A percentile compares a stretch with the other conserved stretches of the same genome.
These are phyloP conservation scores for Tolypeutes matacus DNA, from an alignment of 2,797 vertebrate genomes.

Conservation along the genomic window DNA sequence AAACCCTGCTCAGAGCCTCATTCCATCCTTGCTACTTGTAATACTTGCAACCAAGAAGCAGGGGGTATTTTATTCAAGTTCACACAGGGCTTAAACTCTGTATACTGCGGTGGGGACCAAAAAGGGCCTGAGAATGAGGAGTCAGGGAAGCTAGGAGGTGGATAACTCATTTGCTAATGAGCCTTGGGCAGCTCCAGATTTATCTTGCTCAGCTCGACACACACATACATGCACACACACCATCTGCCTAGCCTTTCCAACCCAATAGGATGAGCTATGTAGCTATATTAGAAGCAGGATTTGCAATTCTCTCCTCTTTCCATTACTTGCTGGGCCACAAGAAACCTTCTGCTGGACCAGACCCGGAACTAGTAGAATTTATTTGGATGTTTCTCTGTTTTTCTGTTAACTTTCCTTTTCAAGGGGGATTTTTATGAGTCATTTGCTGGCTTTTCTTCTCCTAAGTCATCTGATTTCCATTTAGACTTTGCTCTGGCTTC, in stretches of 20 bases:
- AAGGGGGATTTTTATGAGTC: constrained; percentile 51
- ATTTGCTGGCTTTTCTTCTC: constrained; percentile 56
- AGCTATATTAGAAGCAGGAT: not conserved
- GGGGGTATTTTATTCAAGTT: constrained; percentile 33
- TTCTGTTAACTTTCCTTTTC: constrained; percentile 68
- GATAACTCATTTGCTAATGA: not conserved
- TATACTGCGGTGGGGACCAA: not conserved
- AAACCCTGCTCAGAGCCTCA: not conserved
- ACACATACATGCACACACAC: not conserved
- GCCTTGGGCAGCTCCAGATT: not conserved
- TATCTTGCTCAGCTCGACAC: constrained; percentile 2
- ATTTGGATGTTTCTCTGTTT: constrained; percentile 44
- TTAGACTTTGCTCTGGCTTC: constrained; percentile 70
- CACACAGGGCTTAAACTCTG: not conserved
- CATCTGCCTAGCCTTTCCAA: not conserved
- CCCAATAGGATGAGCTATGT: not conserved
- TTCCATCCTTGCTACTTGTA: not conserved
- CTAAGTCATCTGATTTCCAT: constrained; percentile 73
- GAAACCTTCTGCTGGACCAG: not conserved
- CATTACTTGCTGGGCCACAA: constrained; percentile 13
- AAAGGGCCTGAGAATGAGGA: not conserved
- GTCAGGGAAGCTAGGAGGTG: not conserved
- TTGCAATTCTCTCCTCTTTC: not conserved
- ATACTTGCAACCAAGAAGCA: not conserved
- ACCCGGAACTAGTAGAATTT: not conserved